Evolutionary conservation across 2,888 invertebrate genomes (phyloP), one percentile per base, ranked within the genome.

Genomic region (Noctua comes): DNA sequence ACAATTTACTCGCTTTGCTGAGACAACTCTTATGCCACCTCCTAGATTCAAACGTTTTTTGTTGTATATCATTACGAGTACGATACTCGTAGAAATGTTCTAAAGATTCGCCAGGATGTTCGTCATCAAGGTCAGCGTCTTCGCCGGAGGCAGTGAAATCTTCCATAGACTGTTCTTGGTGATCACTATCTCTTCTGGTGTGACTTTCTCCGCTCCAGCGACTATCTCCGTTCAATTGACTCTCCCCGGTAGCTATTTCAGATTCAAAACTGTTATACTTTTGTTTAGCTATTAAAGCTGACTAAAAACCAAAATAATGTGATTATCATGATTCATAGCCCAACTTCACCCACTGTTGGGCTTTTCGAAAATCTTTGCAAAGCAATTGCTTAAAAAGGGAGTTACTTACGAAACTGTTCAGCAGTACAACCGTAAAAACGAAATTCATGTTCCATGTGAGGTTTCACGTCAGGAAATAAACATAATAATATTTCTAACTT

Each of bases 401-500:
- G 18, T 0, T 68, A 86, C 84, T 85, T 65, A 86, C 84, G 7
- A 84, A 76, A 57, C 73, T 48, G 13, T 64, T 65, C 11, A 84
- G 24, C 31, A 71, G 40, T 6, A 65, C 65, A 57, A 79, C 62
- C 16, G 46, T 36, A 27, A 62, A 62, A 36, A 62, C 13, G 27
- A 84, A 77, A 57, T 76, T 76, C 84, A 84, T 84, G 24, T 73
- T 86, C 46, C 31, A 66, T 31, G 48, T 62, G 71, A 64, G 18
- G 46, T 64, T n/a, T 27, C 36, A 64, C 31, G 36, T 54, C 10
- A 65, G n/a, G 18, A 72, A 71, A 81, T 57, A 68, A 64, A 43
- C 24, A n/a, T 69, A 51, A 51, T 16, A 27, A 68, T 51, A 31
- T 69, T 65, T 72, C 69, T 40, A 73, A 54, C 68, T 69, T 76